Base-by-base conservation (phyloP, 35 echinoderm and acorn worm genomes). In the Strongylocentrotus purpuratus region DNA sequence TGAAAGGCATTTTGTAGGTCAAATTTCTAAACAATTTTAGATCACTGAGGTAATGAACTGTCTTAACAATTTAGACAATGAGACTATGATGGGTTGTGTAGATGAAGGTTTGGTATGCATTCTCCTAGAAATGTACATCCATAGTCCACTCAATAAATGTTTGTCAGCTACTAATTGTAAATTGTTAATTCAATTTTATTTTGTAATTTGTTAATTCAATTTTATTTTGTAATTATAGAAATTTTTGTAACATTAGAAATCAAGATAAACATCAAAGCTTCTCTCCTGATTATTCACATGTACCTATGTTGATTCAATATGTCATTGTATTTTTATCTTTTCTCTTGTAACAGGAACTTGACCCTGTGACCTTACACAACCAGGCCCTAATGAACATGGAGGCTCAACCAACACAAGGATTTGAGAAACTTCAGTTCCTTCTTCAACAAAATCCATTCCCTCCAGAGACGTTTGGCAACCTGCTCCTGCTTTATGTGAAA, bases 311-410 rank as follows among this genome's bases (percentile, higher is more conserved):
- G 65, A 22, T 78, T n/a, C 65, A 78, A n/a, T 78, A 0, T 0
- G 22, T 78, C 10, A 70, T 70, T 88, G 87, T 35, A 88, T 32
- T 88, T 33, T 35, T 12, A 88, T 89, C 32, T 33, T 88, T 41
- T 89, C 33, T n/a, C 65, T 78, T n/a, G 28, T n/a, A 78, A 78
- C 94, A 99, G 98, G 98, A 99, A 48, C 58, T 99, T 20, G 98
- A 99, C 60, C 98, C 98, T 46, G 98, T 99, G 9, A 97, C 97
- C 1, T 95, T 99, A 11, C 98, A 99, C 95, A 99, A 99, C 95
- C 98, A 99, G 89, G 98, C 97, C 47, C 70, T 99, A 46, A 99
- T 99, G 98, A 99, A 99, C 60, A 99, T 99, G 98, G 98, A 99
- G 33, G 86, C 86, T 85, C 95, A 97, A 22, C 96, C 98, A 33